These are phyloP conservation scores for Hippopotamyrus pictus DNA, from an alignment of 2,797 vertebrate species.

Conservation along the genomic window DNA sequence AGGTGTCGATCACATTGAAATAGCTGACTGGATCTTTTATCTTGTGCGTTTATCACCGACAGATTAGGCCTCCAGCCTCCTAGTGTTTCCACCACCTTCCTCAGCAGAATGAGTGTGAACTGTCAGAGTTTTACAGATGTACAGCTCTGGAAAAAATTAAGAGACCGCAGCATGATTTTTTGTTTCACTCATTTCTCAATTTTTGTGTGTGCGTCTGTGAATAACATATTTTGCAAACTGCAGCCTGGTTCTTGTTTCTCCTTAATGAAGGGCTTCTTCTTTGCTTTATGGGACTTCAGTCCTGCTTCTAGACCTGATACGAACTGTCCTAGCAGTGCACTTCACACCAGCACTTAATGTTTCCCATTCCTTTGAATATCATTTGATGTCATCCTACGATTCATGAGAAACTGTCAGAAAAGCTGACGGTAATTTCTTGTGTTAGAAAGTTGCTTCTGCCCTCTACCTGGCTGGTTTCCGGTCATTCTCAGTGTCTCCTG, in stretches of 20 bases:
- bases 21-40: not conserved
- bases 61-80: not conserved
- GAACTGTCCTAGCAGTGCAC: not conserved
- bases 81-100: not conserved
- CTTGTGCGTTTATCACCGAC: not conserved
- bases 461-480: not conserved
- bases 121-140: not conserved
- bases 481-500: not conserved
- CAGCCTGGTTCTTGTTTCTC: not conserved
- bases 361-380: not conserved
- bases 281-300: not conserved
- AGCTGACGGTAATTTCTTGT: not conserved
- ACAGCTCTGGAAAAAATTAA: not conserved
- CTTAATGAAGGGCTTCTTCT: not conserved
- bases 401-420: not conserved
- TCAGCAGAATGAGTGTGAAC: not conserved
- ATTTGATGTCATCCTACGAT: not conserved
- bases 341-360: not conserved
- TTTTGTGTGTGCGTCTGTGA: not conserved
- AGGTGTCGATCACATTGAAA: not conserved
- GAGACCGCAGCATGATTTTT: not conserved
- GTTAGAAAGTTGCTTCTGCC: not conserved
- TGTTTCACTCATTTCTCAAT: not conserved
- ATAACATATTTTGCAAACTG: not conserved
- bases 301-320: not conserved